Conservation (phyloP, 1,140 invertebrate species). For the Drosophila novamexicana region DNA sequence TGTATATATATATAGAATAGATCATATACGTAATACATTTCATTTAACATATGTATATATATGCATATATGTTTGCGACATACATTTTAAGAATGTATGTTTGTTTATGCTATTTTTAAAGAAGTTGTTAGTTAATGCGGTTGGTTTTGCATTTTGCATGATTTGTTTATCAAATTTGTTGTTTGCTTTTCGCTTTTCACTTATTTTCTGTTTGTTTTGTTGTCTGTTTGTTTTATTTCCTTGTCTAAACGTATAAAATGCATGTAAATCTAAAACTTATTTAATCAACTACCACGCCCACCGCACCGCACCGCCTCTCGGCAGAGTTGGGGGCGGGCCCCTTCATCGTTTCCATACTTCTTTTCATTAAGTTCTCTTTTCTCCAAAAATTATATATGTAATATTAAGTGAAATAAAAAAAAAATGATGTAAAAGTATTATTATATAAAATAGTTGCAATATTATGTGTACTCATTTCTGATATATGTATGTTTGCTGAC, state of each 20-base stretch:
- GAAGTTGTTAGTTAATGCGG: background rate
- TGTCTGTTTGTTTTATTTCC: slow-evolving; percentile 5
- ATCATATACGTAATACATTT: slow-evolving; percentile 35
- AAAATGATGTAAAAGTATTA: slow-evolving; percentile 30
- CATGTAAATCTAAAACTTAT: slow-evolving; percentile 76
- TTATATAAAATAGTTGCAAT: slow-evolving; percentile 56
- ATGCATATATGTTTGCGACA: slow-evolving; percentile 12
- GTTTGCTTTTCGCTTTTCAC: slow-evolving; percentile 11
- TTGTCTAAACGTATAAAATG: slow-evolving; percentile 74
- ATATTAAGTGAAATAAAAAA: slow-evolving; percentile 37
- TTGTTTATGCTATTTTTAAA: slow-evolving; percentile 10
- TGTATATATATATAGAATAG: slow-evolving; percentile 31
- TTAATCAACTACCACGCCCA: slow-evolving; percentile 55
- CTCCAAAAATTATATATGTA: slow-evolving; percentile 38
- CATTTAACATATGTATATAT: slow-evolving; percentile 13
- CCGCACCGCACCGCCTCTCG: background rate
- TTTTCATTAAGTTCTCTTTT: slow-evolving; percentile 19
- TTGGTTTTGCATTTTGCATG: slow-evolving; percentile 15
- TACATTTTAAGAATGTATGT: slow-evolving; percentile 20
- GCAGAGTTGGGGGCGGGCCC: too few species aligned
- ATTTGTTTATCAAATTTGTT: slow-evolving; percentile 28
- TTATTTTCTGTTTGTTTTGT: slow-evolving; percentile 11
- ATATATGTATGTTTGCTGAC: slow-evolving; percentile 46
- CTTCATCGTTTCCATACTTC: background rate
- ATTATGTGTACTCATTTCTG: slow-evolving; percentile 68